Conservation (phyloP, 1,140 invertebrate species). For the Lysiphlebus fabarum region DNA sequence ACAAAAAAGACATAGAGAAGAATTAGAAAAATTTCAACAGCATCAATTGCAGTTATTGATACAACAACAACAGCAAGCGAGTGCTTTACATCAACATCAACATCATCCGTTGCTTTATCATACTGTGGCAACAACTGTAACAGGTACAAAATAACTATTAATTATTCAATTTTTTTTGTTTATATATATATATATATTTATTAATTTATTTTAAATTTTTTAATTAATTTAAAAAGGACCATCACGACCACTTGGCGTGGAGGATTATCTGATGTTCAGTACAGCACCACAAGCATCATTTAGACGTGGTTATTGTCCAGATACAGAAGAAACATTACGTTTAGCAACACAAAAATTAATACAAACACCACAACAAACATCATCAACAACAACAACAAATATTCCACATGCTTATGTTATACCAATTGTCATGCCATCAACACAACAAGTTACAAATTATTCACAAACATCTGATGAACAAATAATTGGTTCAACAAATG, state of each 20-base stretch:
- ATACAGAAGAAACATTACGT: no score
- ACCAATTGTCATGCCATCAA: conserved; percentile 35
- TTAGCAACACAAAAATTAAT: conserved; percentile 35
- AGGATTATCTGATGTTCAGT: conserved; percentile 53
- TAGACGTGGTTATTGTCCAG: no score
- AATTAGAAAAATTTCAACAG: conserved; percentile 51
- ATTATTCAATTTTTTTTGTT: background rate
- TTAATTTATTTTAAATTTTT: conserved; percentile 7
- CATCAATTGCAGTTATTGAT: conserved; percentile 51
- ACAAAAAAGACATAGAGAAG: conserved; percentile 51
- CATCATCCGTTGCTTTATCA: conserved; percentile 52
- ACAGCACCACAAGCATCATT: conserved; percentile 44
- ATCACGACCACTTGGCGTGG: conserved; percentile 44
- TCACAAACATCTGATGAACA: conserved; percentile 25
- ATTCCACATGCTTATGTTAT: no score
- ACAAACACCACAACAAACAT: no score
- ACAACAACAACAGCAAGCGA: conserved; percentile 52
- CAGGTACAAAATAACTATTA: conserved; percentile 34
- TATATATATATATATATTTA: background rate
- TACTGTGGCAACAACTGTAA: conserved; percentile 37
- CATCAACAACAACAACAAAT: no score
- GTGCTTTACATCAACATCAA: conserved; percentile 48
- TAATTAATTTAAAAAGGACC: conserved; percentile 30
- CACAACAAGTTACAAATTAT: conserved; percentile 41
- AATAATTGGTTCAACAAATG: conserved; percentile 32